Evolutionary conservation across 2,888 invertebrate species (phyloP).

Genomic region (Drosophila acutilabella): DNA sequence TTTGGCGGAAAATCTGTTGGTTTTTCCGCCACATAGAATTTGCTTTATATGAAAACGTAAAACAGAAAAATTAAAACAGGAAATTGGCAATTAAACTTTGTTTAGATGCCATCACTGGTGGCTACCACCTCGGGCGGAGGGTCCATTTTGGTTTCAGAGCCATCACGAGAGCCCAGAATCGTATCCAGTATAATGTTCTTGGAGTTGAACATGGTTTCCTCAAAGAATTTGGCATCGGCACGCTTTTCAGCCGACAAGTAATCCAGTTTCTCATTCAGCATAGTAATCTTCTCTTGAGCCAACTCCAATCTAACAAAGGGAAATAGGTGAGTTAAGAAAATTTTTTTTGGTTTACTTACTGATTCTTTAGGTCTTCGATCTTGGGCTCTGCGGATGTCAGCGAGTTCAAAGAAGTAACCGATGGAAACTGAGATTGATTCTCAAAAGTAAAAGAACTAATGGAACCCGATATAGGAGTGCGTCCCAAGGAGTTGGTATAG

Average conservation of each 20-base stretch:
- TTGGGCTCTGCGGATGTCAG: slow-evolving; percentile 29
- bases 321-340: neutral
- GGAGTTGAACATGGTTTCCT: slow-evolving; percentile 80
- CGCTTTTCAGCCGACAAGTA: slow-evolving; percentile 79
- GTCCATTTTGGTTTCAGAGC: neutral
- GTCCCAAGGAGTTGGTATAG: slow-evolving; percentile 73
- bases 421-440: slow-evolving; percentile 70
- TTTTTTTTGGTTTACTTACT: slow-evolving; percentile 57
- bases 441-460: slow-evolving; percentile 81
- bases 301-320: slow-evolving; percentile 83
- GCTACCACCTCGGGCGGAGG: slow-evolving; percentile 7
- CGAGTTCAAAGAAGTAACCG: slow-evolving; percentile 38
- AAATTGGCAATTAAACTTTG: neutral
- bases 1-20: neutral
- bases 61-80: slow-evolving; percentile 26
- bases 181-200: slow-evolving; percentile 81
- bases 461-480: slow-evolving; percentile 67
- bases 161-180: slow-evolving; percentile 57
- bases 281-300: slow-evolving; percentile 80
- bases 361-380: slow-evolving; percentile 78
- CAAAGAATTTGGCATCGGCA: slow-evolving; percentile 81
- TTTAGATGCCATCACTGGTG: slow-evolving; percentile 29
- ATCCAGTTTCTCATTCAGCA: slow-evolving; percentile 81
- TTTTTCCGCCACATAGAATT: slow-evolving; percentile 23
- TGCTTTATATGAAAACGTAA: slow-evolving; percentile 20